Evolutionary conservation across 2,797 vertebrate genomes (phyloP), one percentile per base, ranked within the genome.

Genomic region (Esox lucius): DNA sequence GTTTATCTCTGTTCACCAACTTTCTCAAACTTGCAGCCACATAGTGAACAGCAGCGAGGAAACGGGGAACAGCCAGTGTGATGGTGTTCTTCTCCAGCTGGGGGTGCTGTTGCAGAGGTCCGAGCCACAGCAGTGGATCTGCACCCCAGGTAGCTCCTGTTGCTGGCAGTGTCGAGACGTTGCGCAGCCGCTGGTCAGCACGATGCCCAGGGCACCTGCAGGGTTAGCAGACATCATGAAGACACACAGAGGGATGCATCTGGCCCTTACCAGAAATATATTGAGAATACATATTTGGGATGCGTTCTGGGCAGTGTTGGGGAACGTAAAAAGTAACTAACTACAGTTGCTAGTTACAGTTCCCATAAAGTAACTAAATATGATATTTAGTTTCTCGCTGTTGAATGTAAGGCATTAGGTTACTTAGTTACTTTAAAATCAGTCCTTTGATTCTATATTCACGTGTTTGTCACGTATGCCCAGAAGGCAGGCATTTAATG

Each of bases 161-260:
- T 97, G 96, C 84, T 96, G 96, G 91, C 96, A 96, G 90, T 97
- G 96, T 72, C 96, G 95, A 53, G 96, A 97, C 2, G 96, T 97
- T 87, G 96, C 96, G 16, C 96, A 97, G 75, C 96, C 95, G 1
- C 95, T 96, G 85, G 95, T 94, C 91, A 97, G 90, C 80, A 95
- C 91, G 33, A 96, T 94, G 74, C 95, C 95, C 90, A 95, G 91
- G 49, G 96, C 95, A 75, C 94, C 96, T 97, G 88, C 66, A 82
- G 79, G 71, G 82, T 86, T 15, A 69, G 24, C 33, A 71, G 17
- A 80, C 51, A 75, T 24, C 71, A 79, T 82, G 71, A 85, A 86
- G 72, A 91, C 88, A 88, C 90, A 82, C 78, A 88, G 83, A 85
- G 42, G 12, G 9, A 46, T 1, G 42, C 12, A 13, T 13, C 4